Base-by-base conservation (phyloP, 1,140 invertebrate genomes). In the Meloidogyne exigua region DNA sequence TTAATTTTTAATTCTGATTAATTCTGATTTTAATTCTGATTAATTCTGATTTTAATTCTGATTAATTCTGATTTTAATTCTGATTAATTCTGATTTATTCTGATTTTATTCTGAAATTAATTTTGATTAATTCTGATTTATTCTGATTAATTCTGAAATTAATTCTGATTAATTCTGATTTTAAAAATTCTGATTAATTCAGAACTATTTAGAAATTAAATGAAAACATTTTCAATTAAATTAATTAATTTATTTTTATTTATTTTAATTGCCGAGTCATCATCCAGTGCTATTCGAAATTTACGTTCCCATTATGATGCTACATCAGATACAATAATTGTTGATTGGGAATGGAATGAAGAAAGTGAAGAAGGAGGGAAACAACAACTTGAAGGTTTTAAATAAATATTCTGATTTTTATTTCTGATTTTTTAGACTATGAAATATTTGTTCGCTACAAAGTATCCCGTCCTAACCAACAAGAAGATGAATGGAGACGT, bases 321-420 rank as follows among this genome's bases (percentile, higher is more conserved):
- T 21, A 18, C 25, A 68, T 36, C 62, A 11, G 75, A 85, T 44
- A 26, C 84, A 18, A 81, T 84, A 67, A 73, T 82, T 21, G 80
- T 85, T 36, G 79, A 83, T 39, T 84, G 83, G 83, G 76, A 73
- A n/a, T 63, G 65, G 49, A 23, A 64, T 63, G 71, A 73, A 82
- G 70, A 69, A 26, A 39, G 36, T 32, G 36, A 36, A 42, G 71
- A 57, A 64, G 15, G 57, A 13, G 23, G 9, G 5, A 23, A 36
- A 12, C 62, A 72, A 0, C 36, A 72, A 36, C 21, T 73, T 25
- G 49, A 73, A n/a, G 68, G 68, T 70, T n/a, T n/a, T n/a, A n/a
- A n/a, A n/a, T n/a, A n/a, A n/a, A n/a, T n/a, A 15, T 44, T 44
- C 42, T 44, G 42, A 44, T 18, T 44, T 44, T 13, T 13, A 44